Conservation (phyloP, 2,797 vertebrate genomes). For the Chiloscyllium punctatum region DNA sequence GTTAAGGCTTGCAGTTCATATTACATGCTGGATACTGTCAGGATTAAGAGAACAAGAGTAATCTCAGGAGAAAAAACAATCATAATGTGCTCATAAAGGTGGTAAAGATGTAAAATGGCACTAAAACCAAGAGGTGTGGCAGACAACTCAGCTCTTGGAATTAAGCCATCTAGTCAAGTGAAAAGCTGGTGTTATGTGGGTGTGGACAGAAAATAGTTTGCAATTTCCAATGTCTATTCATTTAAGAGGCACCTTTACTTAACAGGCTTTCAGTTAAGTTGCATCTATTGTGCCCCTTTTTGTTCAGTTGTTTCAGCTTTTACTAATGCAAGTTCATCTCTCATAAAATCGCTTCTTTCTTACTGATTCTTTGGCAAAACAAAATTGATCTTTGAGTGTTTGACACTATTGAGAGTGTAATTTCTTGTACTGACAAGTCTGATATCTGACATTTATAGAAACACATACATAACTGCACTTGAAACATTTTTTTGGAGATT, state of each 20-base stretch:
- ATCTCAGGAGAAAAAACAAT: not conserved
- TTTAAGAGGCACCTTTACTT: slow-evolving; percentile 16
- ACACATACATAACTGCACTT: not conserved
- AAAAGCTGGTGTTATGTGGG: slow-evolving; percentile 9
- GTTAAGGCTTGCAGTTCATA: not conserved
- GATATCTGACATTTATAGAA: not conserved
- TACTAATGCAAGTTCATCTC: slow-evolving; percentile 5
- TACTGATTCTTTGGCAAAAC: slow-evolving; percentile 13
- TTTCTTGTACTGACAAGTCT: slow-evolving; percentile 34
- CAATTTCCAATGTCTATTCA: slow-evolving; percentile 32
- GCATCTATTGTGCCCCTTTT: not conserved
- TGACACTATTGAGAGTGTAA: slow-evolving; percentile 11
- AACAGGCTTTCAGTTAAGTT: not conserved
- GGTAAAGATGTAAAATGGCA: not conserved
- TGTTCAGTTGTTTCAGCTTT: not conserved
- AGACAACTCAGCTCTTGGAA: not conserved
- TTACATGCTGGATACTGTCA: not conserved
- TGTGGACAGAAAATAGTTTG: slow-evolving; percentile 27
- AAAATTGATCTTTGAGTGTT: not conserved
- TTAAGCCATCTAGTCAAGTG: slow-evolving; percentile 11
- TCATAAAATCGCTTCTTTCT: slow-evolving; percentile 18
- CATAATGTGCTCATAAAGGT: not conserved
- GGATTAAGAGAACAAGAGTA: slow-evolving; percentile 5
- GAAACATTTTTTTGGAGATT: not conserved
- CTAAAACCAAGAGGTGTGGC: not conserved